Percentiles rank a stretch among this genome's conserved stretches.
These are phyloP conservation scores for Proterorhinus semilunaris DNA, from an alignment of 2,113 vertebrate genomes.

Conservation along the genomic window DNA sequence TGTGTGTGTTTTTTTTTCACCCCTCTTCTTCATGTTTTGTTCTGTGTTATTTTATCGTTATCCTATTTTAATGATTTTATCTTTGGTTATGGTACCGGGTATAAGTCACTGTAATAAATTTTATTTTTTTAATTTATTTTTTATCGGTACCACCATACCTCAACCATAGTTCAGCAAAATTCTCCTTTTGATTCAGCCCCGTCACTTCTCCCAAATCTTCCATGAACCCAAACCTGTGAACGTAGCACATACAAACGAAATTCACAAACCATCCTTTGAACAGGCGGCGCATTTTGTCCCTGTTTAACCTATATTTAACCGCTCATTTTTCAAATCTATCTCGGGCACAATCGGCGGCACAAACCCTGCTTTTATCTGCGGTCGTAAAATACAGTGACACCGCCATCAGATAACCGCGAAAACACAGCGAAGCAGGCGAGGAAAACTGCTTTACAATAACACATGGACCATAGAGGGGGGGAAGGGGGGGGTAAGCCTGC, in stretches of 20 bases:
- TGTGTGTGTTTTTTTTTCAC: too few species aligned
- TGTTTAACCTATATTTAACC: constrained; percentile 33
- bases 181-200: too few species aligned
- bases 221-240: too few species aligned
- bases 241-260: background rate
- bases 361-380: constrained; percentile 45
- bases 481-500: constrained; percentile 16
- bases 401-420: constrained; percentile 44
- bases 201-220: too few species aligned
- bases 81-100: too few species aligned
- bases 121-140: too few species aligned
- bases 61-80: too few species aligned
- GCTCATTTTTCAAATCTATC: constrained; percentile 45
- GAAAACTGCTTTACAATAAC: constrained; percentile 48
- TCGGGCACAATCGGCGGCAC: constrained; percentile 26
- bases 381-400: constrained; percentile 37
- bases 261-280: background rate
- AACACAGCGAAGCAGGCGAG: constrained; percentile 17
- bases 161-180: too few species aligned
- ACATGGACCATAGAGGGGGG: constrained; percentile 19
- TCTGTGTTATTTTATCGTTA: too few species aligned
- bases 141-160: too few species aligned
- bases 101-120: too few species aligned
- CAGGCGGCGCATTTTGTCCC: constrained; percentile 12
- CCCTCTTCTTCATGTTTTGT: too few species aligned